Base-by-base conservation (phyloP, 2,888 invertebrate species). In the Chaitophorus viminalis region DNA sequence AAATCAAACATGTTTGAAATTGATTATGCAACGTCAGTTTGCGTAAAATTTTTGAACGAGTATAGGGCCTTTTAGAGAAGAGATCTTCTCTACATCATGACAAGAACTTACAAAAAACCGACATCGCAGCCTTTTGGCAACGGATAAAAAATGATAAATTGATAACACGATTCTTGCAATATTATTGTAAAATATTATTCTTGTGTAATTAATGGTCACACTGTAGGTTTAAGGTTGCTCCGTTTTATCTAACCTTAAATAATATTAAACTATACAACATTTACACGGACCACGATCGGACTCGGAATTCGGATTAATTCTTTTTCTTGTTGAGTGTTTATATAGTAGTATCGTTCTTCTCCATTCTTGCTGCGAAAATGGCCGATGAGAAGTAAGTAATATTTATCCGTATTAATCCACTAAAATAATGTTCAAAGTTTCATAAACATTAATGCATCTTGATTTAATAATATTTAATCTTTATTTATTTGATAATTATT, bases 381-480 rank as follows among this genome's bases (percentile, higher is more conserved):
- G 86, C 76, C 29, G 86, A 75, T 76, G 85, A 75, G 65, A 81
- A 89, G 88, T 88, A 46, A 88, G 88, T 78, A 18, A 76, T 25
- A 54, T 79, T 88, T 84, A 88, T 88, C 88, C 60, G 17, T 14
- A 72, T 88, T 78, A 77, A 88, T 88, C 88, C 72, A 6, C n/a
- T 31, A n/a, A 3, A 0, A n/a, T 18, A 29, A 17, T 9, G 21
- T 6, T 4, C 29, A 54, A 5, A 6, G 21, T 72, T 52, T 17
- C 18, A 8, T 36, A 29, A n/a, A 29, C 2, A 1, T 72, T n/a
- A 25, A 46, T 33, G 17, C 18, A 52, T 84, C 77, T 0, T 25
- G 46, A 17, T 60, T 29, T 9, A 33, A n/a, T 68, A 68, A 68
- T 68, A 33, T 76, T 68, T 33, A 11, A 76, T 46, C 31, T 18